These are phyloP conservation scores for Coluber constrictor DNA, from an alignment of 2,797 vertebrate genomes.

Conservation along the genomic window DNA sequence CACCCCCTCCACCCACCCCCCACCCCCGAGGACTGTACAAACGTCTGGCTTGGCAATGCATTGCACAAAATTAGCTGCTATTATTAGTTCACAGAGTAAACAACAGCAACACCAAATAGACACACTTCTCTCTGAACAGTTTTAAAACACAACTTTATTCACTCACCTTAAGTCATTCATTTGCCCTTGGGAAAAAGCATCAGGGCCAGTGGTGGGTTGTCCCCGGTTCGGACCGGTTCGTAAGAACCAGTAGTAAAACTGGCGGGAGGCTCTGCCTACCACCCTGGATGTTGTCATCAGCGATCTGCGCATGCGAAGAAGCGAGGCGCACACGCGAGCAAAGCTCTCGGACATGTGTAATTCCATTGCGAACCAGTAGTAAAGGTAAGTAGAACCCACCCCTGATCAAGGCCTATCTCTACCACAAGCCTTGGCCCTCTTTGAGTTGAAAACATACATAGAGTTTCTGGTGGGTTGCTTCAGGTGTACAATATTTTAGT, in stretches of 20 bases:
- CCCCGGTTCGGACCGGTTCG: no score
- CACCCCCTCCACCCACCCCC: not conserved
- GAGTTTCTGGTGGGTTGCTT: constrained; percentile 16
- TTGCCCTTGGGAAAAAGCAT: constrained; percentile 48
- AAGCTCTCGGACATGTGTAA: no score
- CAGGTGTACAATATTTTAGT: constrained; percentile 9
- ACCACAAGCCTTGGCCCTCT: constrained; percentile 52
- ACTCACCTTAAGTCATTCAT: constrained; percentile 47
- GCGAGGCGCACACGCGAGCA: no score
- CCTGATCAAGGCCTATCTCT: constrained; percentile 30
- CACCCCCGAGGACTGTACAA: constrained; percentile 40
- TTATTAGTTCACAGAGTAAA: constrained; percentile 59
- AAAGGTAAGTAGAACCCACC: no score
- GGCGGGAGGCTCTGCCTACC: no score
- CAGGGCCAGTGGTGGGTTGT: not conserved
- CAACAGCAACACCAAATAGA: constrained; percentile 32
- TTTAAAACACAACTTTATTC: constrained; percentile 38
- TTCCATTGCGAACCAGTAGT: no score
- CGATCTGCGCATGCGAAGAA: no score
- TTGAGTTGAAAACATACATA: constrained; percentile 33
- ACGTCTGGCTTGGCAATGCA: constrained; percentile 50
- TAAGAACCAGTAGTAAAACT: no score
- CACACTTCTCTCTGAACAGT: constrained; percentile 41
- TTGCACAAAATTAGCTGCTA: constrained; percentile 53
- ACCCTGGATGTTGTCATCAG: no score